phyloP scores from a whole-genome alignment of 2,113 vertebrate species.

The Hippocampus comes region DNA sequence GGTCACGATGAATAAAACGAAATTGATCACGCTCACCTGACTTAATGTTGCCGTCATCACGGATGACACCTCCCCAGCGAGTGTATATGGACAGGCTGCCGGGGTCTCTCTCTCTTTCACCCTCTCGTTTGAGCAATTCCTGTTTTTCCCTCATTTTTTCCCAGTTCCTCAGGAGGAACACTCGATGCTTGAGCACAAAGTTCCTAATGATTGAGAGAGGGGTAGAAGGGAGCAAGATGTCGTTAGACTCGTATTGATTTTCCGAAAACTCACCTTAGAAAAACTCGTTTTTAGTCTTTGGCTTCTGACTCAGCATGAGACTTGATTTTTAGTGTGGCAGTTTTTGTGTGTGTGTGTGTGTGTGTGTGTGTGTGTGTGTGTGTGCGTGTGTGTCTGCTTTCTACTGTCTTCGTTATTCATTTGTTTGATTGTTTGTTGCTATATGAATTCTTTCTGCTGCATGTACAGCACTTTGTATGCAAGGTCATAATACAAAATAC shows the following conservation, averaged over 20 bases:
- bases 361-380: too few relatives aligned
- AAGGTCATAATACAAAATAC: too few relatives aligned
- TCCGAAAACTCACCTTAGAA: too few relatives aligned
- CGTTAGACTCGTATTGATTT: not conserved
- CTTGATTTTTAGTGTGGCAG: too few relatives aligned
- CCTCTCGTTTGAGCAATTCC: constrained; percentile 87
- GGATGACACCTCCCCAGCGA: constrained; percentile 91
- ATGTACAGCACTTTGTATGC: too few relatives aligned
- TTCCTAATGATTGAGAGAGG: constrained; percentile 76
- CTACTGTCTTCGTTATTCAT: too few relatives aligned
- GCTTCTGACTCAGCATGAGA: too few relatives aligned
- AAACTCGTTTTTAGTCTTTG: too few relatives aligned
- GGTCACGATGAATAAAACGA: not conserved
- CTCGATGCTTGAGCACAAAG: constrained; percentile 93
- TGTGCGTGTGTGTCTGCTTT: too few relatives aligned
- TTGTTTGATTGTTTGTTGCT: too few relatives aligned
- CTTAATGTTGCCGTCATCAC: constrained; percentile 96
- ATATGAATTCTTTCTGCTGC: too few relatives aligned
- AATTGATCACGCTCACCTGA: constrained; percentile 76
- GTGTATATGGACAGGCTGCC: constrained; percentile 78
- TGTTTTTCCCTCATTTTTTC: constrained; percentile 94
- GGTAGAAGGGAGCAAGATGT: not conserved
- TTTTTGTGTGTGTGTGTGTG: too few relatives aligned
- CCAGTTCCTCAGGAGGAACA: constrained; percentile 96
- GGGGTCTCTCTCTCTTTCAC: constrained; percentile 70